Percentiles rank a stretch among this genome's conserved stretches.
These are phyloP conservation scores for Lasioglossum baleicum DNA, from an alignment of 1,140 invertebrate genomes.

Conservation along the genomic window DNA sequence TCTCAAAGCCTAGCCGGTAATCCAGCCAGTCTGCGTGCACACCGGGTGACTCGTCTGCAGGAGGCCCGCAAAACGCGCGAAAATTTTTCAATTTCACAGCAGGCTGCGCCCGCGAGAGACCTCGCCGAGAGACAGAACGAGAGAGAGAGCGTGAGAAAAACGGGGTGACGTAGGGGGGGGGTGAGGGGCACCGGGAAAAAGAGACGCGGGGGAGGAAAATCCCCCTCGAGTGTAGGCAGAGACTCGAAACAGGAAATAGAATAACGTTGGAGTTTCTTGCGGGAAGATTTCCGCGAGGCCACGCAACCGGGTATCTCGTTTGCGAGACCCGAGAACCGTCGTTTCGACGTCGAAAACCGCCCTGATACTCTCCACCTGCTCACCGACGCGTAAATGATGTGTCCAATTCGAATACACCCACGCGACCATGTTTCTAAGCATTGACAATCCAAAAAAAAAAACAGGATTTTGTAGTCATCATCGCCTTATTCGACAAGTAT, in stretches of 20 bases:
- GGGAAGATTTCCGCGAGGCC: conserved; percentile 15
- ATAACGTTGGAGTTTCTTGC: conserved; percentile 45
- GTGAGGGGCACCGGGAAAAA: too few relatives aligned
- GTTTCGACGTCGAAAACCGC: too few relatives aligned
- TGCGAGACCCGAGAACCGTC: too few relatives aligned
- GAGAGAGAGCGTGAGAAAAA: background rate
- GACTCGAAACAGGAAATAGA: conserved; percentile 57
- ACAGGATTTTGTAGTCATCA: too few relatives aligned
- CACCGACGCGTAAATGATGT: too few relatives aligned
- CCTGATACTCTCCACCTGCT: too few relatives aligned
- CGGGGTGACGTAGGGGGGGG: background rate
- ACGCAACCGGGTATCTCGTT: background rate
- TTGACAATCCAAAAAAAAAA: too few relatives aligned
- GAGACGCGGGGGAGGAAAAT: conserved; percentile 5
- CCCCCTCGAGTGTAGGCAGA: conserved; percentile 38
- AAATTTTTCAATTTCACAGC: conserved; percentile 67
- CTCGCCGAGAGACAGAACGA: conserved; percentile 38
- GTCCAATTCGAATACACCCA: too few relatives aligned
- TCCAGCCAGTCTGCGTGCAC: conserved; percentile 63
- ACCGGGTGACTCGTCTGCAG: conserved; percentile 67
- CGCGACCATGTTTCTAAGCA: too few relatives aligned
- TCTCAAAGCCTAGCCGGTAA: conserved; percentile 77
- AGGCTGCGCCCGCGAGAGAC: conserved; percentile 59
- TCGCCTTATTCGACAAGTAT: too few relatives aligned
- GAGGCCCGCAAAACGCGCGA: conserved; percentile 73